Conservation (phyloP, 2,113 vertebrate species). For the Cheirogaleus medius region DNA sequence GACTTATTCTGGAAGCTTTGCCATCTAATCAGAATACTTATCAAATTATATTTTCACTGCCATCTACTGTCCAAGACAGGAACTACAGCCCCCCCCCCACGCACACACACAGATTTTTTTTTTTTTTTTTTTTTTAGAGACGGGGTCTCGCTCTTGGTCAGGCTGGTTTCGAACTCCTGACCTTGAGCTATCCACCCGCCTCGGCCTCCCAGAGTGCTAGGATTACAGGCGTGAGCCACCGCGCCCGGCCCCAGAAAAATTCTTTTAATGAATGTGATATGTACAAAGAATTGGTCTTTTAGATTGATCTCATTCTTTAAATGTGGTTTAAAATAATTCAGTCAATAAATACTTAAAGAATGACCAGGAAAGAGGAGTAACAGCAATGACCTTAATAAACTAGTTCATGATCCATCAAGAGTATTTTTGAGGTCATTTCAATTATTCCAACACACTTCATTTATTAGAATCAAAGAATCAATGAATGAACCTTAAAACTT, state of each 20-base stretch:
- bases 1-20: conserved; percentile 30
- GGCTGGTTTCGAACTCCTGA: too few relatives aligned
- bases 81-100: neutral
- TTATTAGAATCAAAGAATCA: neutral
- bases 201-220: too few relatives aligned
- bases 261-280: neutral
- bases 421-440: neutral
- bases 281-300: neutral
- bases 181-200: too few relatives aligned
- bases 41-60: conserved; percentile 72
- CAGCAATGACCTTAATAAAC: neutral
- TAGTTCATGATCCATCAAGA: neutral
- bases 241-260: too few relatives aligned
- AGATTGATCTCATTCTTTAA: neutral
- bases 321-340: neutral
- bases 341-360: neutral
- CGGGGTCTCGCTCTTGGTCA: too few relatives aligned
- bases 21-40: neutral
- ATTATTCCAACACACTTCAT: neutral
- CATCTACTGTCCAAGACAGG: conserved; percentile 79
- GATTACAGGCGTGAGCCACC: too few relatives aligned
- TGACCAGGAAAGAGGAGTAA: neutral
- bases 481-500: neutral
- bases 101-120: neutral
- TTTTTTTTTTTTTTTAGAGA: too few relatives aligned